Conservation (phyloP, 2,797 vertebrate genomes). For the Otolemur crassicaudatus region DNA sequence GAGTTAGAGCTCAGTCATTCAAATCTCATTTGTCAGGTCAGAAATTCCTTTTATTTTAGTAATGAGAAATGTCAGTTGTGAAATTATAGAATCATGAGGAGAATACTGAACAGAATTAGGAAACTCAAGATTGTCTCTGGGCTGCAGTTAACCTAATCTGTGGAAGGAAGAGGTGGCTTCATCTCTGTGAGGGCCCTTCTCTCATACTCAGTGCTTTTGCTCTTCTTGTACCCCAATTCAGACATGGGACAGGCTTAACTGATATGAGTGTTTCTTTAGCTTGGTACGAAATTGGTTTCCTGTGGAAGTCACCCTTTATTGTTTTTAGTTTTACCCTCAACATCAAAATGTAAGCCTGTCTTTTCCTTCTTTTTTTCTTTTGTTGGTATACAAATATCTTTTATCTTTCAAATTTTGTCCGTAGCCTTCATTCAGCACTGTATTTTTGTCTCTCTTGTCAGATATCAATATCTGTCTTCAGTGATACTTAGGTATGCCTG, state of each 20-base stretch:
- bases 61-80: background rate
- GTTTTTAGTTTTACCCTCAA: background rate
- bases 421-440: background rate
- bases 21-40: background rate
- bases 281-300: background rate
- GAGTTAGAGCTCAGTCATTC: background rate
- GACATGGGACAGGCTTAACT: background rate
- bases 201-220: background rate
- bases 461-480: background rate
- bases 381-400: background rate
- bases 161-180: background rate
- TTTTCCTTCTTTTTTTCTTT: background rate
- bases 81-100: background rate
- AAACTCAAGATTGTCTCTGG: background rate
- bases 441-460: background rate
- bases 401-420: background rate
- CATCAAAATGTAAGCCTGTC: background rate
- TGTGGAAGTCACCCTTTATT: background rate
- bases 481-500: background rate
- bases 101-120: background rate
- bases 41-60: background rate
- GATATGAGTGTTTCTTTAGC: background rate
- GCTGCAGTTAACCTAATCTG: background rate
- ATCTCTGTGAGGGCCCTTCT: background rate
- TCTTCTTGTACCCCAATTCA: background rate